Evolutionary conservation across 2,888 invertebrate genomes (phyloP).

Genomic region (Cynaeus angustus): DNA sequence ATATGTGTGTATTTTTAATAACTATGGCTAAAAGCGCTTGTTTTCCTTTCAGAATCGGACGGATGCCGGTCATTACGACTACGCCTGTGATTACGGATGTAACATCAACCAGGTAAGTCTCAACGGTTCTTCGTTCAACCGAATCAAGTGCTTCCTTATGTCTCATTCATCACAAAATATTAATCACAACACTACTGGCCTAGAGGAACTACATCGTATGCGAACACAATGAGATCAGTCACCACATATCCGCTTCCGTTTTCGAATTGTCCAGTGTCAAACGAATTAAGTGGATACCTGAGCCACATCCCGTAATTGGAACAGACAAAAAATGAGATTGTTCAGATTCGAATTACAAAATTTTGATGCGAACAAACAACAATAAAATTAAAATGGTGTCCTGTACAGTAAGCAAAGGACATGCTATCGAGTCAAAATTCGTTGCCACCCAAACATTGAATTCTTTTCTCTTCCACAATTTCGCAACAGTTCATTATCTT

Average conservation of each 20-base stretch:
- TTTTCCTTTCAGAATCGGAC: conserved; percentile 79
- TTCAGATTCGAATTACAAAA: too few species aligned
- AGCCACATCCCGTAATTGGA: neutral
- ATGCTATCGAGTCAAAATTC: too few species aligned
- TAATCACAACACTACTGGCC: conserved; percentile 28
- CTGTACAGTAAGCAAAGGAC: too few species aligned
- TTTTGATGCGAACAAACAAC: too few species aligned
- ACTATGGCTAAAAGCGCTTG: conserved; percentile 5
- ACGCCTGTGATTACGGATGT: conserved; percentile 81
- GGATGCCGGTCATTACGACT: conserved; percentile 80
- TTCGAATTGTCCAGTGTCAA: conserved; percentile 51
- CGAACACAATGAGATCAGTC: conserved; percentile 57
- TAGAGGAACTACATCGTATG: conserved; percentile 39
- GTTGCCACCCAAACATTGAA: neutral
- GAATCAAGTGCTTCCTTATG: conserved; percentile 37
- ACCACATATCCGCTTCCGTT: conserved; percentile 66
- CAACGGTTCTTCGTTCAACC: conserved; percentile 31
- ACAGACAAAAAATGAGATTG: too few species aligned
- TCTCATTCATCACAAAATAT: conserved; percentile 39
- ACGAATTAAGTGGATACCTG: conserved; percentile 6
- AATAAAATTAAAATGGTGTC: too few species aligned
- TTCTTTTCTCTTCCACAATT: neutral
- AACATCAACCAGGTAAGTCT: conserved; percentile 81
- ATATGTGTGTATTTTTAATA: neutral
- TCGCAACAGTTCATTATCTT: conserved; percentile 3